Base-by-base conservation (phyloP, 2,113 vertebrate genomes). In the Alectura lathami region DNA sequence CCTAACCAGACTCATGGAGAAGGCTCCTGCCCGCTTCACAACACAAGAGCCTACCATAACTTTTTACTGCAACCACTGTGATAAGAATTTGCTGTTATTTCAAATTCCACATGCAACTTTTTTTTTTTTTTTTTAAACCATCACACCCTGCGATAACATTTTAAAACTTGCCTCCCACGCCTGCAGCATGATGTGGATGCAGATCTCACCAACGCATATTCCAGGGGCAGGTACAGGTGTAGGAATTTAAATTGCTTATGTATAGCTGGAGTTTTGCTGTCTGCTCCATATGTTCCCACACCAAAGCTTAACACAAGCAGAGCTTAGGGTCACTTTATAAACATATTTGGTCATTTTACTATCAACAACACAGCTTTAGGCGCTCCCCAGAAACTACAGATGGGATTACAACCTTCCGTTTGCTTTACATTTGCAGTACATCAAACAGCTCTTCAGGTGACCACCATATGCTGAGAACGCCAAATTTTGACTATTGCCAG, bases 101-200 rank as follows among this genome's bases (percentile, higher is more conserved):
- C 47, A 34, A 72, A 91, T 85, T 77, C 84, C 62, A 94, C 48
- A 51, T n/a, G 36, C 51, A 86, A 18, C 8, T 12, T 24, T 3
- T 48, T 8, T 27, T 8, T 32, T 47, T 57, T 67, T 77, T 59
- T 78, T 69, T 57, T 53, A 56, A 43, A 57, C 40, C 26, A 54
- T 29, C 48, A 87, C 17, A 81, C 13, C 8, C n/a, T 62, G 42
- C 24, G 57, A 42, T 38, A 62, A 74, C 26, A 56, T 84, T 66
- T 78, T 17, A 66, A 79, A 75, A 68, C 23, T 48, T 18, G 1
- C 12, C 8, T 80, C 34, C 6, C 1, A 0, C 3, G 22, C 6
- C n/a, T 3, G 3, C 30, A 75, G 51, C 0, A 0, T 11, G 43
- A 3, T 18, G 13, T 32, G 17, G 32, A 20, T 21, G 23, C 56